phyloP scores from a whole-genome alignment of 2,888 invertebrate species.

The Eilema sororculum region DNA sequence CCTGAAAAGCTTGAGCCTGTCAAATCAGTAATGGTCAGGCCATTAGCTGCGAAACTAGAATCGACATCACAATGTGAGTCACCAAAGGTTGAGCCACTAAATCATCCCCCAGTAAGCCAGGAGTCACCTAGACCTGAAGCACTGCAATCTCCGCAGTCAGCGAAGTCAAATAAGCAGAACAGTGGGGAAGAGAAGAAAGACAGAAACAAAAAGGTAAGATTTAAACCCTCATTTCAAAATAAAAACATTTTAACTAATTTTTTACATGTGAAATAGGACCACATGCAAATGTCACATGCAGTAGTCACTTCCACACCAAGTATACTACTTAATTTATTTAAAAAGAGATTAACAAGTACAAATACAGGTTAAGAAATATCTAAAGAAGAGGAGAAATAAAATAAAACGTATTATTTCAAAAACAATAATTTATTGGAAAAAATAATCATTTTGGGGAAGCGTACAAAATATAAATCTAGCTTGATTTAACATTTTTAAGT shows the following conservation, averaged over 20 bases:
- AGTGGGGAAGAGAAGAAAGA: conserved; percentile 2
- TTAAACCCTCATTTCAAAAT: background rate
- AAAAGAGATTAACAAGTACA: background rate
- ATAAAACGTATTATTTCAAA: conserved; percentile 49
- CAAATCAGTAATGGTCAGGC: conserved; percentile 5
- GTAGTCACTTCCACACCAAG: too few relatives aligned
- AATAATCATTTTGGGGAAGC: conserved; percentile 63
- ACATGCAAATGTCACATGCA: too few relatives aligned
- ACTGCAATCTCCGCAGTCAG: background rate
- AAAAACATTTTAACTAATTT: background rate
- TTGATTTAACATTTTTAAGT: conserved; percentile 45
- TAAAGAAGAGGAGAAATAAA: conserved; percentile 28
- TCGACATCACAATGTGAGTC: background rate
- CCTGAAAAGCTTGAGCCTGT: conserved; percentile 7
- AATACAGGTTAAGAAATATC: too few relatives aligned
- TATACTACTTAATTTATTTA: too few relatives aligned
- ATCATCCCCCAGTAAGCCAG: background rate
- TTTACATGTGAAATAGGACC: background rate
- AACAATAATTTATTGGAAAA: conserved; percentile 73
- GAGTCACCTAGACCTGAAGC: conserved; percentile 8
- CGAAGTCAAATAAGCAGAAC: background rate
- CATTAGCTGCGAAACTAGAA: conserved; percentile 7
- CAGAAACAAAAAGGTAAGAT: conserved; percentile 15
- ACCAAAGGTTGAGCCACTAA: background rate
- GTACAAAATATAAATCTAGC: conserved; percentile 64